Conservation (phyloP, 1,140 invertebrate genomes). For the Microplitis demolitor region DNA sequence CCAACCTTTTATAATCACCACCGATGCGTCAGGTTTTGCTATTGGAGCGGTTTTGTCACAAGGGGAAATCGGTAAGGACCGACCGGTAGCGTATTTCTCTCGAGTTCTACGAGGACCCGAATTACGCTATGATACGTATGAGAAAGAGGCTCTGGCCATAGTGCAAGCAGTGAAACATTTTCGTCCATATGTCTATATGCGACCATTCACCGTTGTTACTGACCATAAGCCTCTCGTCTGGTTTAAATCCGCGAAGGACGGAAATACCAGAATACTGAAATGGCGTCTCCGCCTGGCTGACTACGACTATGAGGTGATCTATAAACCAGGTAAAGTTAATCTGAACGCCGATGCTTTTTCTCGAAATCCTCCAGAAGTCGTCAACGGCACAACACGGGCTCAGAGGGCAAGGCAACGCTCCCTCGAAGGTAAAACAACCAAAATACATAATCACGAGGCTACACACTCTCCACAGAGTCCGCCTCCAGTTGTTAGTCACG, state of each 20-base stretch:
- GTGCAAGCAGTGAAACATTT: too few relatives aligned
- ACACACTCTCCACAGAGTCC: too few relatives aligned
- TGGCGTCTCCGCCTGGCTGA: background rate
- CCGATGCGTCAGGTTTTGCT: background rate
- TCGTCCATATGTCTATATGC: too few relatives aligned
- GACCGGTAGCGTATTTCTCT: background rate
- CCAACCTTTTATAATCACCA: background rate
- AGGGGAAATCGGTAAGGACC: background rate
- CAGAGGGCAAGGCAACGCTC: too few relatives aligned
- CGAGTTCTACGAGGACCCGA: background rate
- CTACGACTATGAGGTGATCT: background rate
- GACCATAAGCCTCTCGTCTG: background rate
- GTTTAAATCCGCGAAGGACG: background rate
- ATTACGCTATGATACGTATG: background rate
- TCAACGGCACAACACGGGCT: too few relatives aligned
- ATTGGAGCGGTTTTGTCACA: background rate
- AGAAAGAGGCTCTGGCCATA: background rate
- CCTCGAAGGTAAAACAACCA: too few relatives aligned
- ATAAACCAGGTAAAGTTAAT: background rate
- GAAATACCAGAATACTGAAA: background rate
- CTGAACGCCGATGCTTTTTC: background rate
- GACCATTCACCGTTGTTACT: too few relatives aligned
- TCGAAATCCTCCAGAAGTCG: background rate
- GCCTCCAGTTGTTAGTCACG: too few relatives aligned
- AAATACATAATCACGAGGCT: too few relatives aligned